Percentiles rank a stretch among this genome's conserved stretches.
Evolutionary conservation across 2,888 invertebrate genomes (phyloP).

Genomic region (Phengaris alcon): DNA sequence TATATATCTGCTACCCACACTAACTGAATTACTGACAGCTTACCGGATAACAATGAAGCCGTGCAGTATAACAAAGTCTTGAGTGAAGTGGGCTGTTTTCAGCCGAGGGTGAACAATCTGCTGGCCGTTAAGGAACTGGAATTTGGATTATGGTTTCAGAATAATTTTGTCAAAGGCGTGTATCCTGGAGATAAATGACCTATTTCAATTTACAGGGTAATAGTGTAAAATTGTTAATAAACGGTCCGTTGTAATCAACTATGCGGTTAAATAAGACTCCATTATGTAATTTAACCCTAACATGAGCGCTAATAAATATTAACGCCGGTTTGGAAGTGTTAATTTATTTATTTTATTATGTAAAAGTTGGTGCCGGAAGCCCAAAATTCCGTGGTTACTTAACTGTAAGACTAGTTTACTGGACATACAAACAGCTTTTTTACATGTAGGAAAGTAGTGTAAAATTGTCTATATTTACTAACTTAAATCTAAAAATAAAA

Average conservation of each 20-base stretch:
- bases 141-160: slow-evolving; percentile 32
- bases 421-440: not conserved
- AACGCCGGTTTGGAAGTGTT: slow-evolving; percentile 4
- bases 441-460: too few species aligned
- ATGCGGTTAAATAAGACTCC: slow-evolving; percentile 8
- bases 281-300: slow-evolving; percentile 10
- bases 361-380: not conserved
- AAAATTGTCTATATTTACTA: too few species aligned
- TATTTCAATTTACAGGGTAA: slow-evolving; percentile 22
- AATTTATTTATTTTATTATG: slow-evolving; percentile 2
- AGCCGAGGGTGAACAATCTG: slow-evolving; percentile 34
- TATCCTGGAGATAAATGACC: slow-evolving; percentile 24
- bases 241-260: slow-evolving; percentile 20
- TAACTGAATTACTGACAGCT: not conserved
- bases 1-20: too few species aligned
- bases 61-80: slow-evolving; percentile 25
- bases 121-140: slow-evolving; percentile 36
- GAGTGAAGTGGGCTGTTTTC: slow-evolving; percentile 32
- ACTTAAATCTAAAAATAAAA: not conserved
- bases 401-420: not conserved
- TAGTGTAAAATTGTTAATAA: slow-evolving; percentile 24
- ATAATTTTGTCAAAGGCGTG: slow-evolving; percentile 28
- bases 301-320: slow-evolving; percentile 14
- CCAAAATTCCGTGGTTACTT: not conserved
- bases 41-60: slow-evolving; percentile 30